phyloP scores from a whole-genome alignment of 2,888 invertebrate genomes.

The Choreutis nemorana region DNA sequence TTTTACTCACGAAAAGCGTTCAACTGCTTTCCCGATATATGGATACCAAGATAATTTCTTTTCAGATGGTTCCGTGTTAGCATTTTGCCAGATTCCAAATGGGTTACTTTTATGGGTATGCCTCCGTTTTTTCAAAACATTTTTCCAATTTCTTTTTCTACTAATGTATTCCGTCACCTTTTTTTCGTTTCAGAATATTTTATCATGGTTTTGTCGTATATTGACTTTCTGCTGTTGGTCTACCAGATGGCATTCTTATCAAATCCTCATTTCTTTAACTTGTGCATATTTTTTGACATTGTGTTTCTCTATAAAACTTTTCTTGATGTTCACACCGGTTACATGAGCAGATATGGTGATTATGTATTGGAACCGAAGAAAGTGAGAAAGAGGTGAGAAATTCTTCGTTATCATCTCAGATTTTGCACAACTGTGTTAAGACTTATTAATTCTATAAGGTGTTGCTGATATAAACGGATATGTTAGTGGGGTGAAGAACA shows the following conservation, averaged over 20 bases:
- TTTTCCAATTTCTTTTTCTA: too few relatives aligned
- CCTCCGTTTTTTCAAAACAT: slow-evolving; percentile 2
- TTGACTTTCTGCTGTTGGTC: slow-evolving; percentile 46
- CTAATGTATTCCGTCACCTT: background rate
- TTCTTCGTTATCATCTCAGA: background rate
- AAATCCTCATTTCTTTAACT: slow-evolving; percentile 29
- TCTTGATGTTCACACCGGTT: slow-evolving; percentile 53
- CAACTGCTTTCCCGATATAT: too few relatives aligned
- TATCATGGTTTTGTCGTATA: slow-evolving; percentile 40
- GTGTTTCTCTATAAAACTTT: slow-evolving; percentile 51
- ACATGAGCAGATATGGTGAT: slow-evolving; percentile 57
- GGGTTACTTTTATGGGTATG: slow-evolving; percentile 45
- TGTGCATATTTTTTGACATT: slow-evolving; percentile 37
- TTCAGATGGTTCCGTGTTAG: slow-evolving; percentile 54
- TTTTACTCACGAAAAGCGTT: too few relatives aligned
- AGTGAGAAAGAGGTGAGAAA: slow-evolving; percentile 47
- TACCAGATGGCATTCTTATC: slow-evolving; percentile 61
- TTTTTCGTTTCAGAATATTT: slow-evolving; percentile 37
- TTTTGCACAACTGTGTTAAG: background rate
- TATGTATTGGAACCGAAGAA: slow-evolving; percentile 46
- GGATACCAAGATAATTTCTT: slow-evolving; percentile 3
- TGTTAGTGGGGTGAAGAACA: too few relatives aligned
- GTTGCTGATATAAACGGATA: too few relatives aligned
- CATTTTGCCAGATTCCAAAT: slow-evolving; percentile 43
- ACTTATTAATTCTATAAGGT: too few relatives aligned